Percentiles rank a stretch among this genome's conserved stretches.
Evolutionary conservation across 2,888 invertebrate species (phyloP).

Genomic region (Zootermopsis nevadensis): DNA sequence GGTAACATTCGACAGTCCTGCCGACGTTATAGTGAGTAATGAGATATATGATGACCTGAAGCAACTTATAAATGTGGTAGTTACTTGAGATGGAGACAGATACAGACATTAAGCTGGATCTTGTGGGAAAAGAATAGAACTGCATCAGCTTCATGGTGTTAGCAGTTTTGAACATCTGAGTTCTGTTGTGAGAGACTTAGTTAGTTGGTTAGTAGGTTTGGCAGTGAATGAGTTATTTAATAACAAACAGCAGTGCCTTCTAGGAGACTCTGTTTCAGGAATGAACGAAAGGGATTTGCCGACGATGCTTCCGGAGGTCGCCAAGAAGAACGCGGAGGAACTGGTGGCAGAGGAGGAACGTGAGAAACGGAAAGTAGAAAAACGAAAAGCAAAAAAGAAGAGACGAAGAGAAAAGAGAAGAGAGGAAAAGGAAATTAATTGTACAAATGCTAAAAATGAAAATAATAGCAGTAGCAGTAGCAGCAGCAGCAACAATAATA

Average conservation of each 20-base stretch:
- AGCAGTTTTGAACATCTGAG: background rate
- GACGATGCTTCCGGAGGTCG: background rate
- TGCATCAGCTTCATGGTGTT: background rate
- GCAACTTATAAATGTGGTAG: background rate
- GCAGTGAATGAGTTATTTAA: too few species aligned
- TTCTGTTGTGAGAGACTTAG: background rate
- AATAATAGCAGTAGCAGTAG: background rate
- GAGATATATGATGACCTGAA: background rate
- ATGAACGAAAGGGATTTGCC: conserved; percentile 21
- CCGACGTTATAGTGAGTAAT: background rate
- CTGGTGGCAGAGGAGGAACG: conserved; percentile 14
- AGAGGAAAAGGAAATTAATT: background rate
- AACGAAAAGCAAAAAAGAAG: conserved; percentile 25
- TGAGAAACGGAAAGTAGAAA: conserved; percentile 10
- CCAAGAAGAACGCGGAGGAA: background rate
- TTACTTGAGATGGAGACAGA: too few species aligned
- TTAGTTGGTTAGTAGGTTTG: background rate
- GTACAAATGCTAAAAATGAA: conserved; percentile 5
- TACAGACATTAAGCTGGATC: background rate
- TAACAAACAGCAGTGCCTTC: background rate
- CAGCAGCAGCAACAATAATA: too few species aligned
- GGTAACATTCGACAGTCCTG: background rate
- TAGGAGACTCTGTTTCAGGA: background rate
- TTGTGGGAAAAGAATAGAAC: background rate
- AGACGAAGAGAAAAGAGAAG: conserved; percentile 13